A percentile compares a stretch with the other conserved stretches of the same genome.
phyloP scores from a whole-genome alignment of 2,888 invertebrate species.

The Scaptomyza caliginosa region DNA sequence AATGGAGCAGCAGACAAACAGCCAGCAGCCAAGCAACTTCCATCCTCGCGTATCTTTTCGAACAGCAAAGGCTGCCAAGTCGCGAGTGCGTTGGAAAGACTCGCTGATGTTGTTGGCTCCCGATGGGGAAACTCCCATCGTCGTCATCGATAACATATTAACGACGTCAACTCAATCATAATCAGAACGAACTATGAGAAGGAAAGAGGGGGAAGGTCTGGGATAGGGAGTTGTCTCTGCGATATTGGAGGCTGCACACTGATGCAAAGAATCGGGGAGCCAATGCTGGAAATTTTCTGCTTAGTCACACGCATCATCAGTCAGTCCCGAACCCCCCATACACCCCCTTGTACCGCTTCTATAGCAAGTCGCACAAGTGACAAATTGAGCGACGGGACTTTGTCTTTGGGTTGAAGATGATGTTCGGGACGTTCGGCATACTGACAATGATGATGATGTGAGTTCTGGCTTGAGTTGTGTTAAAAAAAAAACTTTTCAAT shows the following conservation, averaged over 20 bases:
- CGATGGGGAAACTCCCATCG: slow-evolving; percentile 3
- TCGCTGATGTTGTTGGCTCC: not conserved
- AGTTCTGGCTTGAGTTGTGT: slow-evolving; percentile 15
- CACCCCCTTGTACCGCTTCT: slow-evolving; percentile 36
- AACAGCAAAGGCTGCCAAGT: slow-evolving; percentile 2
- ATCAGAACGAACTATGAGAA: slow-evolving; percentile 33
- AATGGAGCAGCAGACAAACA: slow-evolving; percentile 63
- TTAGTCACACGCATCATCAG: slow-evolving; percentile 65
- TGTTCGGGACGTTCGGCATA: not conserved
- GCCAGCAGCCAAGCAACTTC: slow-evolving; percentile 12
- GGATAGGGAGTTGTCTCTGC: slow-evolving; percentile 19
- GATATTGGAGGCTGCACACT: slow-evolving; percentile 16
- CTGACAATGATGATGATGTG: slow-evolving; percentile 22
- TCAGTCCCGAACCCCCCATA: slow-evolving; percentile 16
- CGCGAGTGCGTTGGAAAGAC: slow-evolving; percentile 19
- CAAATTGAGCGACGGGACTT: slow-evolving; percentile 70
- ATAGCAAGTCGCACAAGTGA: slow-evolving; percentile 56
- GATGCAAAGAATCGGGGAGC: slow-evolving; percentile 11
- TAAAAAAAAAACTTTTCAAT: slow-evolving; percentile 68
- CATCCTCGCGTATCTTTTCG: not conserved
- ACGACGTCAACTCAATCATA: slow-evolving; percentile 80
- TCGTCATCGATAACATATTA: slow-evolving; percentile 71
- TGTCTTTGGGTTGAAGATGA: slow-evolving; percentile 33
- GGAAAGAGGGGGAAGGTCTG: not conserved
- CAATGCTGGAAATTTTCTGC: slow-evolving; percentile 56